These are phyloP conservation scores for Anableps anableps DNA, from an alignment of 2,797 vertebrate species.

Conservation along the genomic window DNA sequence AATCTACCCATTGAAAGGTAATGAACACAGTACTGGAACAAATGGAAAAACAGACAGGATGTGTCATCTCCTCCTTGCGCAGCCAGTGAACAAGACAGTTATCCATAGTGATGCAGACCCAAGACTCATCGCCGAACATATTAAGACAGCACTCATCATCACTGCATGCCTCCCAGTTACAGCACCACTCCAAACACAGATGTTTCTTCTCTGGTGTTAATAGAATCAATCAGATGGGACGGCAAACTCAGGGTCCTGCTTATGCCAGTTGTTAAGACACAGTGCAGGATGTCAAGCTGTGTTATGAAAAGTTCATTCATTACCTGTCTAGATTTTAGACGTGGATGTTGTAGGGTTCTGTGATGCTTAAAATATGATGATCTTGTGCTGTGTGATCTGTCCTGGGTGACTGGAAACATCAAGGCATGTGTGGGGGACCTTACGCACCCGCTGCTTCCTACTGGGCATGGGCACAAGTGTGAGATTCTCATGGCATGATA, in stretches of 20 bases:
- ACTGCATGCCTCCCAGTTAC: conserved; percentile 2
- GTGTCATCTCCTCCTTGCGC: background rate
- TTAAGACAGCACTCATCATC: background rate
- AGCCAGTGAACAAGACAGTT: background rate
- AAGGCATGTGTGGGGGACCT: background rate
- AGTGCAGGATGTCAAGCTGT: background rate
- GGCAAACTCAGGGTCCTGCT: background rate
- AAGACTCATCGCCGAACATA: conserved; percentile 3
- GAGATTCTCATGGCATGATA: background rate
- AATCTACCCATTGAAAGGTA: background rate
- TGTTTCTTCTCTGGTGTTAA: conserved; percentile 6
- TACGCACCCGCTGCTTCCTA: background rate
- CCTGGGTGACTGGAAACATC: background rate
- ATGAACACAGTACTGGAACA: background rate
- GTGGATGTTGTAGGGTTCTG: background rate
- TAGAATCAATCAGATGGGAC: background rate
- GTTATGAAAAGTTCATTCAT: background rate
- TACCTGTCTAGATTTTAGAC: background rate
- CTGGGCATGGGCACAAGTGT: background rate
- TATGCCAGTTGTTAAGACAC: background rate
- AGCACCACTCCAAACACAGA: conserved; percentile 2
- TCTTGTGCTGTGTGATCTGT: background rate
- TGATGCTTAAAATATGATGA: background rate
- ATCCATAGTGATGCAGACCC: background rate
- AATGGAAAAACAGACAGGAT: background rate